Evolutionary conservation across 2,888 invertebrate genomes (phyloP).

Genomic region (Chaitophorus viminalis): DNA sequence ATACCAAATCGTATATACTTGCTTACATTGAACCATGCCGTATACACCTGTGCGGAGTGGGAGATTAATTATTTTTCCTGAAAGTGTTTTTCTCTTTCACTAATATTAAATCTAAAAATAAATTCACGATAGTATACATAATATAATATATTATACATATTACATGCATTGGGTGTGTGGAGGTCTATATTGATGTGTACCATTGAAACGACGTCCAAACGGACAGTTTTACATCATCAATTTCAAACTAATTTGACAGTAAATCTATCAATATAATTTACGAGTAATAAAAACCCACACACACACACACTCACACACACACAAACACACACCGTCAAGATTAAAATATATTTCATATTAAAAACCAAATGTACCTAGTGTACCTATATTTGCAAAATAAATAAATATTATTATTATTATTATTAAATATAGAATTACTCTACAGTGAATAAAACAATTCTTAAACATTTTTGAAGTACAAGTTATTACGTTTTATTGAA

Average conservation of each 20-base stretch:
- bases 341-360: not conserved
- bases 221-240: constrained; percentile 26
- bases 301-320: not conserved
- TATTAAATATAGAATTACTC: too few relatives aligned
- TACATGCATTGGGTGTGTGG: not conserved
- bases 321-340: not conserved
- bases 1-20: not conserved
- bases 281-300: not conserved
- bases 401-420: too few relatives aligned
- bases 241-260: constrained; percentile 9
- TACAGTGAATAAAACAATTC: too few relatives aligned
- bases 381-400: too few relatives aligned
- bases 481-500: too few relatives aligned
- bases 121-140: not conserved
- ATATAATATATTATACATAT: too few relatives aligned
- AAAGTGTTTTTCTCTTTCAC: not conserved
- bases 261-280: constrained; percentile 6
- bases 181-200: not conserved
- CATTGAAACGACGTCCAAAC: not conserved
- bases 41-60: too few relatives aligned
- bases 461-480: too few relatives aligned
- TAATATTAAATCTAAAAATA: constrained; percentile 2
- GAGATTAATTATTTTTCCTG: not conserved
- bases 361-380: too few relatives aligned
- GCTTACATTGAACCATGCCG: not conserved